Evolutionary conservation across 2,113 vertebrate genomes (phyloP).

Genomic region (Smithornis capensis): DNA sequence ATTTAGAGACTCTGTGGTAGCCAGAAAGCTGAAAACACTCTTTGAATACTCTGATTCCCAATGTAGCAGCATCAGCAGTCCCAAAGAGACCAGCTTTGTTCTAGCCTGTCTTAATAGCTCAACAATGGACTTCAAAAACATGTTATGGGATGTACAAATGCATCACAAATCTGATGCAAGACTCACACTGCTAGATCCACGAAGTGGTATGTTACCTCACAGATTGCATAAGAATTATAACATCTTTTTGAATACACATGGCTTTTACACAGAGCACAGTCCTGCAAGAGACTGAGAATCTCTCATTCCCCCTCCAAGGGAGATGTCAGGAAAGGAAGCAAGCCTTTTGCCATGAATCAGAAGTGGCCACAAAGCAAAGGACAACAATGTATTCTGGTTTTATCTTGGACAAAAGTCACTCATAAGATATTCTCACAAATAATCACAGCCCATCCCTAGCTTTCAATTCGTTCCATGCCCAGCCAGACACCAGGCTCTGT

Average conservation of each 20-base stretch:
- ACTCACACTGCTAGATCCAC: background rate
- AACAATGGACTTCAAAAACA: background rate
- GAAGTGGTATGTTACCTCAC: background rate
- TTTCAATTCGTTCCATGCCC: background rate
- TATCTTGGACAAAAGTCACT: background rate
- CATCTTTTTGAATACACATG: background rate
- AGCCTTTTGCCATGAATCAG: fast-evolving
- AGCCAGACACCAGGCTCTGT: background rate
- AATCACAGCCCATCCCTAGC: background rate
- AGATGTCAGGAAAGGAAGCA: background rate
- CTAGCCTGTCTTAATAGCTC: background rate
- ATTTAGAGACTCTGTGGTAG: background rate
- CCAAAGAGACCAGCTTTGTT: background rate
- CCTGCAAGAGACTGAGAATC: fast-evolving
- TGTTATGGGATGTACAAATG: background rate
- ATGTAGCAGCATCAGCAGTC: background rate
- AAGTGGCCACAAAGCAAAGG: background rate
- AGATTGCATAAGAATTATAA: background rate
- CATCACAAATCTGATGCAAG: background rate
- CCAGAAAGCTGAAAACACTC: background rate
- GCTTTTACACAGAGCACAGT: background rate
- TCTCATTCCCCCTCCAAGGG: fast-evolving
- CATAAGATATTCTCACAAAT: background rate
- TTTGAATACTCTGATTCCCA: background rate
- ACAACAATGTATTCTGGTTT: background rate